phyloP scores from a whole-genome alignment of 2,888 invertebrate species.

The Drosophila anomelani region DNA sequence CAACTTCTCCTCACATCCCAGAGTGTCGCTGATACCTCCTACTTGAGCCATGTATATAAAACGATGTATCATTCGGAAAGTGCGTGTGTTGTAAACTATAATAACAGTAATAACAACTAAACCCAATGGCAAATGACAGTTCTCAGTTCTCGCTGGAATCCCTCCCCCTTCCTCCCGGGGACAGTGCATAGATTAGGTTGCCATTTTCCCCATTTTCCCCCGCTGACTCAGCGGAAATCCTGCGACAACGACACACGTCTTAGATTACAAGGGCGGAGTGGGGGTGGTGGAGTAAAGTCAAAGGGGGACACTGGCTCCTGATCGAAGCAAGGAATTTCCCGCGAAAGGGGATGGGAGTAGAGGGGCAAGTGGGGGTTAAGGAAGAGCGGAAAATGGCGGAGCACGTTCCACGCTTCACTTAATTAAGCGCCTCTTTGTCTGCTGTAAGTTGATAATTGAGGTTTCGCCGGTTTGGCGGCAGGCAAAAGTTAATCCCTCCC shows the following conservation, averaged over 20 bases:
- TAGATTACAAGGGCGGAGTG: constrained; percentile 23
- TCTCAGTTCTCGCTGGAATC: constrained; percentile 21
- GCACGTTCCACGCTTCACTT: constrained; percentile 73
- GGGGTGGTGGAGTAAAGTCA: neutral
- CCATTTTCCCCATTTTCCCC: constrained; percentile 15
- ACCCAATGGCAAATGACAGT: constrained; percentile 23
- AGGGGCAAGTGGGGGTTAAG: constrained; percentile 29
- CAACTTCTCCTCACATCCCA: neutral
- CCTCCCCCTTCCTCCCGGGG: neutral
- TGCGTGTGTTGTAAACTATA: constrained; percentile 42
- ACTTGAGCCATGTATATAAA: constrained; percentile 5
- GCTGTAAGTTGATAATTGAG: constrained; percentile 78
- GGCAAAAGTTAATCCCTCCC: constrained; percentile 68
- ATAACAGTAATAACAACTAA: constrained; percentile 47
- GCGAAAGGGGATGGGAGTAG: constrained; percentile 31
- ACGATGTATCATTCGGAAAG: constrained; percentile 29
- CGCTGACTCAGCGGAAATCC: constrained; percentile 33
- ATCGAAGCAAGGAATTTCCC: constrained; percentile 18
- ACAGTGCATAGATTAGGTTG: constrained; percentile 23
- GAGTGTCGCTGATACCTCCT: neutral
- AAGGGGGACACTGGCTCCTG: neutral
- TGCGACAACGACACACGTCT: constrained; percentile 33
- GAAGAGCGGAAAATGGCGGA: constrained; percentile 53
- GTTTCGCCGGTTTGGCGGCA: constrained; percentile 64
- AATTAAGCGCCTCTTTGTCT: constrained; percentile 77